phyloP scores from a whole-genome alignment of 1,140 invertebrate genomes.

The Paraescarpia echinospica region DNA sequence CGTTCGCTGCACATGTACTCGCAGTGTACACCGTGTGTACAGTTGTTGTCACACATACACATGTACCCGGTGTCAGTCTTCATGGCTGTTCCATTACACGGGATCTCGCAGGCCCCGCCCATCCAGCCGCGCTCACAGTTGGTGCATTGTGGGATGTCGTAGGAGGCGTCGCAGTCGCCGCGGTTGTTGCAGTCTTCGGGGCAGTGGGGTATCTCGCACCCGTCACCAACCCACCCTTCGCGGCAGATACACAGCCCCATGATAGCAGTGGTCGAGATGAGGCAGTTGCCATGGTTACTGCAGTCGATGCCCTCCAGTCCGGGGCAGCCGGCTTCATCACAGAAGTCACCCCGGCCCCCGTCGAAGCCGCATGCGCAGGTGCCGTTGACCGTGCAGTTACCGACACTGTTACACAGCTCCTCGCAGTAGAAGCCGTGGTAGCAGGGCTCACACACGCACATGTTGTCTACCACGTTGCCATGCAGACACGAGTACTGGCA shows the following conservation, averaged over 20 bases:
- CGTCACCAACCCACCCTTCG: slow-evolving; percentile 38
- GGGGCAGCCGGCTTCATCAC: slow-evolving; percentile 34
- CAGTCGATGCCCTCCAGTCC: slow-evolving; percentile 31
- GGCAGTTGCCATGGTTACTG: slow-evolving; percentile 32
- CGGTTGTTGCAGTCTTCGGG: slow-evolving; percentile 37
- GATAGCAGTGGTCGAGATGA: slow-evolving; percentile 29
- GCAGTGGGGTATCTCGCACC: slow-evolving; percentile 36
- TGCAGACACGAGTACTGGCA: slow-evolving; percentile 32
- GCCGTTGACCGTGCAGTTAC: slow-evolving; percentile 31
- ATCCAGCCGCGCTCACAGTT: slow-evolving; percentile 39
- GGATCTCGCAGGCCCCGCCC: slow-evolving; percentile 36
- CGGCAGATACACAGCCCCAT: slow-evolving; percentile 35
- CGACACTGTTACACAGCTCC: slow-evolving; percentile 34
- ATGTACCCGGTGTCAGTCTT: slow-evolving; percentile 34
- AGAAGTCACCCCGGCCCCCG: slow-evolving; percentile 33
- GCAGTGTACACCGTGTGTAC: slow-evolving; percentile 35
- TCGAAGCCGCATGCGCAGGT: slow-evolving; percentile 36
- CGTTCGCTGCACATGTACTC: slow-evolving; percentile 29
- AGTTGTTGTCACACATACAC: slow-evolving; percentile 35
- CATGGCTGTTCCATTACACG: slow-evolving; percentile 32
- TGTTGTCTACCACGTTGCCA: slow-evolving; percentile 29
- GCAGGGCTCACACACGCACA: slow-evolving; percentile 36
- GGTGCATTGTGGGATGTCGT: slow-evolving; percentile 32
- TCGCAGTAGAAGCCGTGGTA: slow-evolving; percentile 36
- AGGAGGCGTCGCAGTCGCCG: slow-evolving; percentile 31